A percentile compares a stretch with the other conserved stretches of the same genome.
Conservation (phyloP, 2,113 vertebrate genomes). For the Bungarus multicinctus region DNA sequence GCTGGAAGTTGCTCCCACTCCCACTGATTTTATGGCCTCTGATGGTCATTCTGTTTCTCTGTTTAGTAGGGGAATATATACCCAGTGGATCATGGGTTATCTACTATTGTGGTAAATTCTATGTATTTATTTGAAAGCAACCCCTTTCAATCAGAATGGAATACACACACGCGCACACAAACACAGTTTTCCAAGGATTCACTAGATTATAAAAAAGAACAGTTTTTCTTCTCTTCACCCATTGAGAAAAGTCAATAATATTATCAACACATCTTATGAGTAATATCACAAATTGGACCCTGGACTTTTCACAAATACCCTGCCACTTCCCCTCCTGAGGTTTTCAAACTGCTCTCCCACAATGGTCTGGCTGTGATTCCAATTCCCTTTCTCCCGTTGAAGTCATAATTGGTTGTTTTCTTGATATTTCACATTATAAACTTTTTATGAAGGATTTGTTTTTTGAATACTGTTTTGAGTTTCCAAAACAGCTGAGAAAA, state of each 20-base stretch:
- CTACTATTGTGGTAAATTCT: not conserved
- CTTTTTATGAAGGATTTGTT: not conserved
- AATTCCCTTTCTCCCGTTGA: not conserved
- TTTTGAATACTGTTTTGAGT: not conserved
- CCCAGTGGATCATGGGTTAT: not conserved
- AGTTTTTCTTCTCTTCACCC: not conserved
- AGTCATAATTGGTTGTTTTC: not conserved
- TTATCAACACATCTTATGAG: not conserved
- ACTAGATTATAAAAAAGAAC: too few relatives aligned
- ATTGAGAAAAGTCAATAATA: not conserved
- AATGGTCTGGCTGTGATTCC: not conserved
- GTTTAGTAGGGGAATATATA: not conserved
- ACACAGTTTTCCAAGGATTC: not conserved
- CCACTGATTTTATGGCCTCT: not conserved
- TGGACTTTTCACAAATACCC: not conserved
- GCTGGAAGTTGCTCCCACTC: not conserved
- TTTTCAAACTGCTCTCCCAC: not conserved
- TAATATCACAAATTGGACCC: not conserved
- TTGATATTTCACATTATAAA: conserved; percentile 5
- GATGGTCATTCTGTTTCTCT: not conserved
- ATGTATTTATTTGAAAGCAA: not conserved
- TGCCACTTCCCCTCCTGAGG: not conserved
- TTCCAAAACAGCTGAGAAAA: not conserved
- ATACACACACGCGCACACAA: too few relatives aligned
- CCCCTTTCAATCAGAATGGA: not conserved